phyloP scores from a whole-genome alignment of 1,140 invertebrate species.

The Drosophila nebulosa region DNA sequence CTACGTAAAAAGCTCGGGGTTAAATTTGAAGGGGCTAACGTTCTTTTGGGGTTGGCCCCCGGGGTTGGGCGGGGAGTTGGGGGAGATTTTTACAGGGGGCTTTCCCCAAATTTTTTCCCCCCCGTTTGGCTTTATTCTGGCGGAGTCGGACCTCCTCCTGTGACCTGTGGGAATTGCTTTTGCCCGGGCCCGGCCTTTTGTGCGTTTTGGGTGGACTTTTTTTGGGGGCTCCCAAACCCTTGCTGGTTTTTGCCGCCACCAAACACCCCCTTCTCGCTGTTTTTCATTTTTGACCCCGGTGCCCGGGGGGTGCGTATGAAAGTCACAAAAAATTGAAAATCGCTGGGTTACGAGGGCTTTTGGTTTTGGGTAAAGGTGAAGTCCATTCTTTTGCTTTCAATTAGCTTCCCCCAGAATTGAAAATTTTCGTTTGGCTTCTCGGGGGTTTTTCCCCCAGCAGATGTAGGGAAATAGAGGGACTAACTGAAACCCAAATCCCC shows the following conservation, averaged over 20 bases:
- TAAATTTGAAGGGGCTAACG: conserved; percentile 68
- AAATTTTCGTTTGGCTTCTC: conserved; percentile 91
- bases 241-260: conserved; percentile 29
- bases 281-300: conserved; percentile 70
- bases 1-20: conserved; percentile 56
- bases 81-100: conserved; percentile 76
- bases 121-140: conserved; percentile 78
- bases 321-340: conserved; percentile 83
- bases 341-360: conserved; percentile 85
- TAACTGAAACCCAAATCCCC: conserved; percentile 50
- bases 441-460: conserved; percentile 82
- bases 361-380: conserved; percentile 91
- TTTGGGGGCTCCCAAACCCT: conserved; percentile 31
- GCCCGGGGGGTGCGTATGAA: conserved; percentile 76
- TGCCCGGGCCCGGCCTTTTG: conserved; percentile 15
- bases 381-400: conserved; percentile 96
- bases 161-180: too few relatives aligned
- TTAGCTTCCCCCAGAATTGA: conserved; percentile 91
- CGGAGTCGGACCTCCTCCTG: conserved; percentile 18
- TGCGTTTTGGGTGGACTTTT: conserved; percentile 52
- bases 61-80: conserved; percentile 80
- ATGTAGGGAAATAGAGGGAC: conserved; percentile 48
- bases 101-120: conserved; percentile 70
- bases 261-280: conserved; percentile 23
- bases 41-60: conserved; percentile 72